These are phyloP conservation scores for Leptodactylus fuscus DNA, from an alignment of 2,113 vertebrate species.

Conservation along the genomic window DNA sequence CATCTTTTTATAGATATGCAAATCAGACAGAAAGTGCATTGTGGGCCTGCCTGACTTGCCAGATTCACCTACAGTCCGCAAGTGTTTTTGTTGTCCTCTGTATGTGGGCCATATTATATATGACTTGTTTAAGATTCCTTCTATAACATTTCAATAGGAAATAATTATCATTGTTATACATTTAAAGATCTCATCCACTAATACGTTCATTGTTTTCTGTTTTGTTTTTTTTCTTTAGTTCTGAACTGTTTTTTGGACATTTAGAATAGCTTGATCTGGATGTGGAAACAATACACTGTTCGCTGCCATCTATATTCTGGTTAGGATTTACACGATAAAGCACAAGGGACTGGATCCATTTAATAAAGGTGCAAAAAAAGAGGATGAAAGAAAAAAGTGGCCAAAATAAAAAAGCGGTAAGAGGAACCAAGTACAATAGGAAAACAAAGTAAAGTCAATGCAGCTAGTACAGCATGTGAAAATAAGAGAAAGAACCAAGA, in stretches of 20 bases:
- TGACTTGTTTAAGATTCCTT: too few relatives aligned
- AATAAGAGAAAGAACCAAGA: not conserved
- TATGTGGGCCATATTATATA: too few relatives aligned
- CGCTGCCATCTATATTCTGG: not conserved
- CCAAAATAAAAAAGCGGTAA: not conserved
- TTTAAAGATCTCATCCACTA: not conserved
- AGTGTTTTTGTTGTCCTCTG: too few relatives aligned
- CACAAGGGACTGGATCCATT: not conserved
- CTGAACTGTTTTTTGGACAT: not conserved
- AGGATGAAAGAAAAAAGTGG: not conserved
- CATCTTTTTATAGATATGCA: too few relatives aligned
- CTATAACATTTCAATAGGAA: not conserved
- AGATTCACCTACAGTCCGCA: too few relatives aligned
- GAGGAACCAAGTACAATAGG: not conserved
- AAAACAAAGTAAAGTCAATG: not conserved
- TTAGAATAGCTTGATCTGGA: not conserved
- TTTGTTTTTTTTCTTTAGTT: not conserved
- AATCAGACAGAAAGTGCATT: too few relatives aligned
- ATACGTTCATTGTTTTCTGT: not conserved
- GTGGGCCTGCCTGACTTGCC: too few relatives aligned
- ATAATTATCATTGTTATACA: not conserved
- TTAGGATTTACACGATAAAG: constrained; percentile 2
- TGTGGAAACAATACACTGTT: not conserved
- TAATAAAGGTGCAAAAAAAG: not conserved
- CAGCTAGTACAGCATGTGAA: not conserved